Evolutionary conservation across 2,797 vertebrate species (phyloP).

Genomic region (Morelia viridis): DNA sequence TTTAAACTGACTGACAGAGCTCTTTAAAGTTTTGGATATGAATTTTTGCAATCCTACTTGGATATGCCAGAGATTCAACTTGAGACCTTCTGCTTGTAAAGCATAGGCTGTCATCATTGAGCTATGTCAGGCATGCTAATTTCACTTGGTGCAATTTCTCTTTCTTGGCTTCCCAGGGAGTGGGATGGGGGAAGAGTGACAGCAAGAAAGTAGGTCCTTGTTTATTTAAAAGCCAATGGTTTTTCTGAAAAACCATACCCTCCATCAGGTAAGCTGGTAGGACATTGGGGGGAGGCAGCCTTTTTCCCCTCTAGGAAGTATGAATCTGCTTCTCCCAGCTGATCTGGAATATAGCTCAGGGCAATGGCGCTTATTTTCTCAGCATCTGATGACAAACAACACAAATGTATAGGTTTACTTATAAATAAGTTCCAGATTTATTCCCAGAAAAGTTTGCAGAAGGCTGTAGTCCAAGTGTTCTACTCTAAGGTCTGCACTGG

Average conservation of each 20-base stretch:
- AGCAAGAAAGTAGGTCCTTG: background rate
- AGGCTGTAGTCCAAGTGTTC: background rate
- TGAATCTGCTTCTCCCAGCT: background rate
- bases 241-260: background rate
- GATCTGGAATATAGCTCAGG: background rate
- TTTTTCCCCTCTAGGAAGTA: background rate
- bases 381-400: background rate
- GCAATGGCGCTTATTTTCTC: background rate
- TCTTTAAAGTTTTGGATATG: background rate
- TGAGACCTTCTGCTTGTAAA: background rate
- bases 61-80: background rate
- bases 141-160: background rate
- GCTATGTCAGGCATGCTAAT: background rate
- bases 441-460: background rate
- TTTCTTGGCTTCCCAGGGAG: background rate
- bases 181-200: no score
- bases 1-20: background rate
- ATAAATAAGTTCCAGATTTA: background rate
- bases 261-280: background rate
- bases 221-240: background rate
- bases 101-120: background rate
- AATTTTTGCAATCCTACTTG: background rate
- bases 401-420: background rate
- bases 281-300: background rate
- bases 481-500: background rate